Evolutionary conservation across 53 echinoderm and acorn worm genomes (phyloP).

Genomic region (Hippasteria phrygiana): DNA sequence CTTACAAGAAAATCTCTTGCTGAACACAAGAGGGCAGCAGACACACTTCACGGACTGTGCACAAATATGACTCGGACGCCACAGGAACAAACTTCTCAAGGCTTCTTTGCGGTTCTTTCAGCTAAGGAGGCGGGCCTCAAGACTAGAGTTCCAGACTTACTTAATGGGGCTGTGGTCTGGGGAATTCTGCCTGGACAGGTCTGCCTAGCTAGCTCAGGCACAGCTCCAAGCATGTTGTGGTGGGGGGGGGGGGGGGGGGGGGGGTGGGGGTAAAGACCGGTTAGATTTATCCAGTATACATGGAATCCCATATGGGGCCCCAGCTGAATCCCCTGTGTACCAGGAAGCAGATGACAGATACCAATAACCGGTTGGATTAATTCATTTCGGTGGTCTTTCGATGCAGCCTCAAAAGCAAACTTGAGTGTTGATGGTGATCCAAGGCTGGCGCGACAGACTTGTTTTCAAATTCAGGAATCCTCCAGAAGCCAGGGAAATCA

Average conservation of each 20-base stretch:
- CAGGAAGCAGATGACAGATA: slow-evolving; percentile 50
- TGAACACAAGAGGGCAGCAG: slow-evolving; percentile 55
- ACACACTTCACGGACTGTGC: background rate
- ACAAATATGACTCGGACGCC: too few relatives aligned
- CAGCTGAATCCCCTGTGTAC: slow-evolving; percentile 13
- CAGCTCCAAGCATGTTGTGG: background rate
- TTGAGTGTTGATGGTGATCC: background rate
- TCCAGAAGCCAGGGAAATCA: background rate
- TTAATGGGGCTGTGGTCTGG: background rate
- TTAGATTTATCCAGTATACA: background rate
- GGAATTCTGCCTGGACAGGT: background rate
- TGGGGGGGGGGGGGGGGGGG: slow-evolving; percentile 1
- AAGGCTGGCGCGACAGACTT: slow-evolving; percentile 15
- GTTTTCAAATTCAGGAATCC: background rate
- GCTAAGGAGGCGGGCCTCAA: background rate
- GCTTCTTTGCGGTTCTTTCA: slow-evolving; percentile 2
- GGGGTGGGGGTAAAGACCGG: background rate
- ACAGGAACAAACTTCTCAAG: too few relatives aligned
- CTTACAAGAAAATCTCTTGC: background rate
- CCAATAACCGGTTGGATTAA: slow-evolving; percentile 54
- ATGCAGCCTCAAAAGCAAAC: background rate
- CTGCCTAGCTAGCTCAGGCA: background rate
- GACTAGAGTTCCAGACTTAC: background rate
- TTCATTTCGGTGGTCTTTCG: slow-evolving; percentile 35
- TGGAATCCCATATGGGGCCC: background rate